These are phyloP conservation scores for Apotomis capreana DNA, from an alignment of 2,888 invertebrate species.

Conservation along the genomic window DNA sequence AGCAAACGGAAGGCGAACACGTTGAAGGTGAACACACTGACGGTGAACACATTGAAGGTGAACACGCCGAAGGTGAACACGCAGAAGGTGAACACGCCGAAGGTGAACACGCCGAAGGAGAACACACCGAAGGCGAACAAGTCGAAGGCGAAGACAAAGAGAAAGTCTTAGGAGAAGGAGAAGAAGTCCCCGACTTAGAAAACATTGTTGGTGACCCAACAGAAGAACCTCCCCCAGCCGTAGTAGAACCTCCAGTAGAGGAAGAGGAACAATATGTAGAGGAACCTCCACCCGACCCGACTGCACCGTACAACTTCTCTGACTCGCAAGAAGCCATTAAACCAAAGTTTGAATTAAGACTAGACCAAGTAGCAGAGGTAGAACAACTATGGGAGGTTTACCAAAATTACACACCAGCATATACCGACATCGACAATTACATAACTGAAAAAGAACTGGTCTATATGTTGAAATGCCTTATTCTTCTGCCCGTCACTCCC, in stretches of 20 bases:
- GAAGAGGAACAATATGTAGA: constrained; percentile 65
- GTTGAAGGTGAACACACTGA: constrained; percentile 10
- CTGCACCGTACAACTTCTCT: constrained; percentile 68
- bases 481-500: constrained; percentile 69
- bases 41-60: constrained; percentile 26
- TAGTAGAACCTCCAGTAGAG: constrained; percentile 52
- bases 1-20: constrained; percentile 47
- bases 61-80: constrained; percentile 15
- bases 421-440: constrained; percentile 67
- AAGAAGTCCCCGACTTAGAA: constrained; percentile 50
- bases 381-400: constrained; percentile 72
- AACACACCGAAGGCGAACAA: constrained; percentile 22
- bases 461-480: constrained; percentile 71
- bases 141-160: constrained; percentile 42
- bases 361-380: constrained; percentile 73
- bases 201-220: constrained; percentile 47
- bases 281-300: constrained; percentile 72
- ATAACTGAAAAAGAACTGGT: constrained; percentile 72
- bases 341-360: constrained; percentile 65
- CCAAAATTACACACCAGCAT: constrained; percentile 74
- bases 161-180: constrained; percentile 49
- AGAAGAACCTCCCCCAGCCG: constrained; percentile 50
- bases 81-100: constrained; percentile 26
- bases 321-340: constrained; percentile 71
- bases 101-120: constrained; percentile 32